Evolutionary conservation across 2,113 vertebrate genomes (phyloP).

Genomic region (Phrynocephalus versicolor): DNA sequence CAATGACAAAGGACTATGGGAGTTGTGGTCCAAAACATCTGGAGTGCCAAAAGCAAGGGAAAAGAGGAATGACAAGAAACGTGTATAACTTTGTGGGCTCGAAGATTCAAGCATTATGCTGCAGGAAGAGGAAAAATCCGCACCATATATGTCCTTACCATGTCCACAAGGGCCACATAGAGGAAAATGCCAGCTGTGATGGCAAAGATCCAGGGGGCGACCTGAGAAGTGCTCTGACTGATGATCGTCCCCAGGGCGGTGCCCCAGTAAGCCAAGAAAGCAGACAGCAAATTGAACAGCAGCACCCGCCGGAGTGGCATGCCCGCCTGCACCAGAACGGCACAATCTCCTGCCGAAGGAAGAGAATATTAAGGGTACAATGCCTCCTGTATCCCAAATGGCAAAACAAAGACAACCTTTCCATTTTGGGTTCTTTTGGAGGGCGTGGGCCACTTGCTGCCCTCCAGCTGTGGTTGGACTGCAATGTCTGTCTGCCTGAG

Average conservation of each 20-base stretch:
- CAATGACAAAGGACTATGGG: too few relatives aligned
- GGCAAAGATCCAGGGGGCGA: conserved; percentile 83
- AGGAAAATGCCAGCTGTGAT: conserved; percentile 83
- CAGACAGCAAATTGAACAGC: conserved; percentile 75
- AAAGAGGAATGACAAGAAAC: neutral
- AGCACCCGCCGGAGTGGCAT: conserved; percentile 66
- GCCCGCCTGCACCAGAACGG: conserved; percentile 77
- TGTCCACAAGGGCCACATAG: conserved; percentile 83
- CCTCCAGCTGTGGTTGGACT: neutral
- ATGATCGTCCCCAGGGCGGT: conserved; percentile 66
- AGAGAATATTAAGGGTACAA: neutral
- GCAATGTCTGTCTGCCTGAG: neutral
- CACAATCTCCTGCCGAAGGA: conserved; percentile 77
- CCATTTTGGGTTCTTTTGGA: neutral
- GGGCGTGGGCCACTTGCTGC: neutral
- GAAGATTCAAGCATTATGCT: neutral
- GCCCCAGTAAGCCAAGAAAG: conserved; percentile 76
- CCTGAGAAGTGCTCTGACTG: conserved; percentile 67
- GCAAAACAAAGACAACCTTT: neutral
- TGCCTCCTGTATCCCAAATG: neutral
- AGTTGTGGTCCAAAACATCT: too few relatives aligned
- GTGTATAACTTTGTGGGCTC: neutral
- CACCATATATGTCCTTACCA: conserved; percentile 70
- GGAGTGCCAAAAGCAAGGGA: neutral
- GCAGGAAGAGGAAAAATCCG: neutral